Evolutionary conservation across 2,888 invertebrate genomes (phyloP), one percentile per base, ranked within the genome.

Genomic region (Pteria penguin): DNA sequence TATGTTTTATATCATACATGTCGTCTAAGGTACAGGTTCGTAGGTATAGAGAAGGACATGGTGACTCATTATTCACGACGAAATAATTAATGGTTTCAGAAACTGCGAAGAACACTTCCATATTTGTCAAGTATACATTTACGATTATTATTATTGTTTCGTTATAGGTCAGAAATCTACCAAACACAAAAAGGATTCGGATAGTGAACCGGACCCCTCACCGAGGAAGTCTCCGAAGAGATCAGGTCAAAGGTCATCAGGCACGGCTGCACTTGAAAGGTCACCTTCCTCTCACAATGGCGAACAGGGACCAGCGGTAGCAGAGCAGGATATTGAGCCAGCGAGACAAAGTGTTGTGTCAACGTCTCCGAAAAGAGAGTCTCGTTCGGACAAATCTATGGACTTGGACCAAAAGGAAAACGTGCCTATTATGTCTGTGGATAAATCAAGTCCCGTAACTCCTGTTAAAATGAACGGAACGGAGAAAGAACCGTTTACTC

Each of bases 81-180:
- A n/a, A n/a, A n/a, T n/a, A n/a, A n/a, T n/a, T n/a, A n/a, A n/a
- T n/a, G n/a, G n/a, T n/a, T n/a, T n/a, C n/a, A n/a, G n/a, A n/a
- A n/a, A n/a, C n/a, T n/a, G n/a, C n/a, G n/a, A n/a, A n/a, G n/a
- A n/a, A n/a, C n/a, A n/a, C n/a, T n/a, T n/a, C n/a, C n/a, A n/a
- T n/a, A n/a, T n/a, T n/a, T n/a, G n/a, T n/a, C n/a, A n/a, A n/a
- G n/a, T n/a, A n/a, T n/a, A n/a, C n/a, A n/a, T n/a, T n/a, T n/a
- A n/a, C n/a, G n/a, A n/a, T n/a, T n/a, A n/a, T n/a, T n/a, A n/a
- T n/a, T n/a, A n/a, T n/a, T n/a, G 18, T 74, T 57, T 33, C 8
- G 14, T 78, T 83, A 22, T 79, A 88, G 88, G 88, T 75, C 85
- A 86, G 80, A 88, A 88, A 72, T 85, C 84, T 36, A 80, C 83